Evolutionary conservation across 1,140 invertebrate genomes (phyloP), one percentile per base, ranked within the genome.

Genomic region (Bombus vancouverensis): DNA sequence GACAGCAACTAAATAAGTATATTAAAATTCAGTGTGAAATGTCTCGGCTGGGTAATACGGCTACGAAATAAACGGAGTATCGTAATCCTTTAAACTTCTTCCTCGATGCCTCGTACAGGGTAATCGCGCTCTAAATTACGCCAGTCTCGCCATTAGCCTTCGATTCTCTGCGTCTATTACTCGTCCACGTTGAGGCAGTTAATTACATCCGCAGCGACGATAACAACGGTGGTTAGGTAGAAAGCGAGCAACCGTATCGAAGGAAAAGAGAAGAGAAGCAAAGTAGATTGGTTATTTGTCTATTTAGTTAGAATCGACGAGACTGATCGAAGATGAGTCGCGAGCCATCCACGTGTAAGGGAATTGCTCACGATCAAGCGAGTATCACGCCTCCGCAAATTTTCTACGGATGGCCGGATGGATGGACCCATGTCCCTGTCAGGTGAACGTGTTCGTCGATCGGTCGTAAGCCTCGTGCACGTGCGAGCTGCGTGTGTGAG

Each of bases 311-410:
- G 76, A 87, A 89, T 89, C 84, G 79, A 32, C 83, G 84, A 81
- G 78, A 57, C 75, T 22, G 47, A 53, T 22, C 25, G 68, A 89
- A 84, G 74, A 87, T 85, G 88, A 81, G 75, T 71, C 62, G 65
- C 68, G 66, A 37, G 6, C 74, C 9, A 87, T 73, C 77, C 77
- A 85, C 73, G 88, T 85, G 88, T 87, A 42, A 89, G 73, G 28
- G 81, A 89, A 89, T 90, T 73, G 88, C 74, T 90, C 85, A 89
- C 88, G 88, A 90, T 82, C 82, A 85, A 73, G 37, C 71, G 86
- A 87, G 83, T 83, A 87, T 87, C 88, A 82, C 81, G 85, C 88
- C 89, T 87, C 85, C 78, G 68, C 88, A 85, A 90, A 90, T 90
- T 89, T 90, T 89, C 83, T 82, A 90, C 85, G 89, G 85, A 78